Base-by-base conservation (phyloP, 2,113 vertebrate genomes). In the Hyaena hyaena region DNA sequence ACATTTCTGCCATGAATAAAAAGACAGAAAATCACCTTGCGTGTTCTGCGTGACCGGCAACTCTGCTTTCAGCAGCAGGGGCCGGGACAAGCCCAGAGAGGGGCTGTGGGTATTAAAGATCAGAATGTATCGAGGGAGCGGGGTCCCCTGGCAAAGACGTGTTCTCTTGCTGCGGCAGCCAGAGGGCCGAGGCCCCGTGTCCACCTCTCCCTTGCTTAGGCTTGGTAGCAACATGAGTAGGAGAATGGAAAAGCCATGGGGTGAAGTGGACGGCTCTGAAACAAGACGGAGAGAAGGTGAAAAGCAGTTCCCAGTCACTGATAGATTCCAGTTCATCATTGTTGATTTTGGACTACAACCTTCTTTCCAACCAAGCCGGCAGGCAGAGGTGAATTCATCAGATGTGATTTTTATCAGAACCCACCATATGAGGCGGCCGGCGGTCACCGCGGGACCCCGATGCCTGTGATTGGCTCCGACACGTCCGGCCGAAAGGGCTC, bases 391-490 rank as follows among this genome's bases (percentile, higher is more conserved):
- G 98, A 98, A 98, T 98, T 98, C 98, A 98, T 98, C 98, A 98
- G 98, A 98, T 95, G 98, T 97, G 98, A 98, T 98, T 99, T 99
- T 98, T 98, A 98, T 99, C 98, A 98, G 98, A 97, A 97, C 97
- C 98, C 98, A 97, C 98, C 97, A 48, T 97, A 98, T 94, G 94
- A 93, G 98, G 97, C 80, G 93, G 96, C 90, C 97, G 83, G 98
- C 98, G 98, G 97, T 98, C 99, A 98, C 98, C 87, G 93, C 93
- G 45, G 98, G 98, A 83, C 98, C 97, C 97, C 94, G 45, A 98
- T 39, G 97, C 95, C 98, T 94, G 93, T 99, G 99, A 99, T 99
- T 99, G 99, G 98, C 98, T 99, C 98, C 97, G 98, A 98, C 98
- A 98, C 96, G 96, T 98, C 97, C 66, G 88, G 98, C 97, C 96